Evolutionary conservation across 2,797 vertebrate species (phyloP), one percentile per base, ranked within the genome.

Genomic region (Psittacula echo): DNA sequence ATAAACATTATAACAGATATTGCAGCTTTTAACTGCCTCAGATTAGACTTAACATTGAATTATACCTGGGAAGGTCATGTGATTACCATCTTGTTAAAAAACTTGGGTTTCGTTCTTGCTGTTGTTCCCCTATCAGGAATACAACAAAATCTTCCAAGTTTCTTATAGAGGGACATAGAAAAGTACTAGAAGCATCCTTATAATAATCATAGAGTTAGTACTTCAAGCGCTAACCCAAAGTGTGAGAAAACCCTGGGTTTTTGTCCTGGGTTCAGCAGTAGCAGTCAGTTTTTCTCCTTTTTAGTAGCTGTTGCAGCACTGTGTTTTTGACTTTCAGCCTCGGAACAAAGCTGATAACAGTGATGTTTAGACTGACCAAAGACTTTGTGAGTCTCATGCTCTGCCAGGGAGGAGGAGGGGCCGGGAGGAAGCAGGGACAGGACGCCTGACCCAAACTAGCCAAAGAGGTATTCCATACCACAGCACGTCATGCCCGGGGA

Each of bases 121-220:
- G 7, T 16, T 73, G 4, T 51, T 78, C 3, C 5, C 4, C 3
- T 17, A 45, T 14, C 3, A 83, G 8, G 3, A 73, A 37, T 30
- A n/a, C 3, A 74, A 62, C 3, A 71, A 90, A 32, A 54, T 81
- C 30, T 66, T 66, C 29, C 24, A 42, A 13, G 4, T 54, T 90
- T 84, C 26, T 91, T 3, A 24, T 18, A 9, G 34, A 87, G 34
- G 10, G 8, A 6, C 3, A 6, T 50, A 10, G 10, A 9, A 48
- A 94, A 88, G 73, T 7, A 21, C 8, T 34, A 37, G 9, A 81
- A 45, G n/a, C 2, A 74, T 7, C 4, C 2, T 5, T 26, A 60
- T 4, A 6, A 13, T 45, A 51, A n/a, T 29, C 8, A 44, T 4
- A 53, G 34, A 48, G 4, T 41, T 56, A 61, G 2, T 1, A 1